phyloP scores from a whole-genome alignment of 1,140 invertebrate genomes.

The Macrobrachium rosenbergii region DNA sequence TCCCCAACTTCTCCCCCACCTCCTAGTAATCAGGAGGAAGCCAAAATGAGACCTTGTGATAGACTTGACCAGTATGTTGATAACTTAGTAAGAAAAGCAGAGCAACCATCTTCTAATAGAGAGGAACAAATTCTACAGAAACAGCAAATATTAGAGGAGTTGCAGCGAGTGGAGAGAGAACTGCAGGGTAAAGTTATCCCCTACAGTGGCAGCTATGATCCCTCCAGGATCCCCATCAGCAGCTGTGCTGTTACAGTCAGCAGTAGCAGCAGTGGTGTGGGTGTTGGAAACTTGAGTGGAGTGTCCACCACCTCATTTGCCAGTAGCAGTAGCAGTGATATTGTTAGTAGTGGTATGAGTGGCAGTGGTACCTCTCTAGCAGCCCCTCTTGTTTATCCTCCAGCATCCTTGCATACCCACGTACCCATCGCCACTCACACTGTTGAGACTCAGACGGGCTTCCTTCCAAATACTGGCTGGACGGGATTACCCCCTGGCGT shows the following conservation, averaged over 20 bases:
- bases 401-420: constrained; percentile 58
- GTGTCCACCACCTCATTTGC: constrained; percentile 42
- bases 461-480: constrained; percentile 62
- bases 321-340: constrained; percentile 43
- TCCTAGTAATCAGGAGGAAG: constrained; percentile 31
- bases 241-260: constrained; percentile 70
- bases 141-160: constrained; percentile 83
- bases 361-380: constrained; percentile 65
- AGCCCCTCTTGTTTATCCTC: constrained; percentile 60
- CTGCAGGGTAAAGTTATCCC: constrained; percentile 55
- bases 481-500: constrained; percentile 52
- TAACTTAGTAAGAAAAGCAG: constrained; percentile 49
- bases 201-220: constrained; percentile 45
- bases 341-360: constrained; percentile 66
- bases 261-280: constrained; percentile 67
- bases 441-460: constrained; percentile 65
- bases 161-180: constrained; percentile 73
- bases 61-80: constrained; percentile 57
- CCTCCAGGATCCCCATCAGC: constrained; percentile 60
- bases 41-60: constrained; percentile 49
- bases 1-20: constrained; percentile 54
- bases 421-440: constrained; percentile 64
- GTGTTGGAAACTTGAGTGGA: constrained; percentile 19
- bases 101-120: constrained; percentile 67
- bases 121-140: constrained; percentile 81